phyloP scores from a whole-genome alignment of 2,888 invertebrate genomes.

The Abscondita cerata region DNA sequence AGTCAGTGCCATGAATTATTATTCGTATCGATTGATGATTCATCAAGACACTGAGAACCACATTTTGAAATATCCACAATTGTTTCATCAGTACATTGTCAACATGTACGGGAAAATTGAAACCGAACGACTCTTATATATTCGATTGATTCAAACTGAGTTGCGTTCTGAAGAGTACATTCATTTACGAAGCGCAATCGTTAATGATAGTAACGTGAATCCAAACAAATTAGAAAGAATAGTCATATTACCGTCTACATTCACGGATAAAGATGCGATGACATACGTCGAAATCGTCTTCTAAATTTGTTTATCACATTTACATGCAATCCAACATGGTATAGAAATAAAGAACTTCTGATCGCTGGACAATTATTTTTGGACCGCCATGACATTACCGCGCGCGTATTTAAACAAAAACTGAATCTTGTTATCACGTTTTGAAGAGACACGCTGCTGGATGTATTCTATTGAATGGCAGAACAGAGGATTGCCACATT shows the following conservation, averaged over 20 bases:
- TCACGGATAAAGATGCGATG: neutral
- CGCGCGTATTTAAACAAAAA: slow-evolving; percentile 1
- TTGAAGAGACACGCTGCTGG: slow-evolving; percentile 26
- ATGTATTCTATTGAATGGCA: slow-evolving; percentile 36
- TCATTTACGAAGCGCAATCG: slow-evolving; percentile 50
- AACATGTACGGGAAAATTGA: slow-evolving; percentile 56
- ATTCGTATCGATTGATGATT: slow-evolving; percentile 47
- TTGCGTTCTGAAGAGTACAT: slow-evolving; percentile 50
- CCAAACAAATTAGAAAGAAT: neutral
- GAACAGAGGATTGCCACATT: slow-evolving; percentile 28
- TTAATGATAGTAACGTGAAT: neutral
- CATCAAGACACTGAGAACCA: slow-evolving; percentile 41
- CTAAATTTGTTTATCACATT: neutral
- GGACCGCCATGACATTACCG: slow-evolving; percentile 2
- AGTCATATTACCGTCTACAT: slow-evolving; percentile 4
- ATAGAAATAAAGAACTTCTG: slow-evolving; percentile 1
- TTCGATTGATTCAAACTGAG: slow-evolving; percentile 48
- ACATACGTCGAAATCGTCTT: neutral
- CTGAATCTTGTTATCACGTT: neutral
- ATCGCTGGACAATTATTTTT: neutral
- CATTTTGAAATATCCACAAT: slow-evolving; percentile 43
- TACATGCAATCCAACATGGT: too few species aligned
- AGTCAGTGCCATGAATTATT: slow-evolving; percentile 43
- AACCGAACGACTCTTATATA: slow-evolving; percentile 46
- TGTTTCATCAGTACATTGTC: slow-evolving; percentile 52